These are phyloP conservation scores for Chrysopilus asiliformis DNA, from an alignment of 2,888 invertebrate genomes.

Conservation along the genomic window DNA sequence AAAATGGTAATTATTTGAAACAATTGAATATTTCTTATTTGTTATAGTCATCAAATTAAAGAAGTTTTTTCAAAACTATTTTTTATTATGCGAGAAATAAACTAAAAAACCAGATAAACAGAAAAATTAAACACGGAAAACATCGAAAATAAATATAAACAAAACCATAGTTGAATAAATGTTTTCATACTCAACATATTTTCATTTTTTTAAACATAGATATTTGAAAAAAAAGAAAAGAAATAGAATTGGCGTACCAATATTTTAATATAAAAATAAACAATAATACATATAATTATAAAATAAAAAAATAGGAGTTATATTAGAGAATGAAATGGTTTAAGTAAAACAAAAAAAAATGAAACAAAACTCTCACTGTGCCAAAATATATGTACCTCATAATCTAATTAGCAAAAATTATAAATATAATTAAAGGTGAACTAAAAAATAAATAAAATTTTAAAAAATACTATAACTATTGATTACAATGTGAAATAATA, in stretches of 20 bases:
- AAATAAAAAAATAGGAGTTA: conserved; percentile 29
- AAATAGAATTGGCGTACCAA: conserved; percentile 5
- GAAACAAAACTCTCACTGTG: conserved; percentile 55
- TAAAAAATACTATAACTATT: not conserved
- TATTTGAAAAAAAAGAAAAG: not conserved
- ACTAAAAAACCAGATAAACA: no score
- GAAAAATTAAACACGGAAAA: not conserved
- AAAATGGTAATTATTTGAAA: no score
- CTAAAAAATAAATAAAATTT: no score
- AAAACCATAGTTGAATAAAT: no score
- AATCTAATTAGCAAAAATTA: conserved; percentile 26
- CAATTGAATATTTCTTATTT: no score
- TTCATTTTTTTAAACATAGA: not conserved
- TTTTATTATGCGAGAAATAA: no score
- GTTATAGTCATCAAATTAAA: no score
- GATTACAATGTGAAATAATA: no score
- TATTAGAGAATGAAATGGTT: conserved; percentile 22
- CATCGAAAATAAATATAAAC: conserved; percentile 2
- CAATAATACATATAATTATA: conserved; percentile 24
- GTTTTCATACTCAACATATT: not conserved
- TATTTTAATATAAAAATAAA: conserved; percentile 9
- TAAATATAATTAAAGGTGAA: no score
- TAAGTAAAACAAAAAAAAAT: conserved; percentile 35
- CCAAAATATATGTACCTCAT: conserved; percentile 71
- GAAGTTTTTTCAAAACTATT: no score